Base-by-base conservation (phyloP, 2,888 invertebrate species). In the Caenorhabditis sp. region DNA sequence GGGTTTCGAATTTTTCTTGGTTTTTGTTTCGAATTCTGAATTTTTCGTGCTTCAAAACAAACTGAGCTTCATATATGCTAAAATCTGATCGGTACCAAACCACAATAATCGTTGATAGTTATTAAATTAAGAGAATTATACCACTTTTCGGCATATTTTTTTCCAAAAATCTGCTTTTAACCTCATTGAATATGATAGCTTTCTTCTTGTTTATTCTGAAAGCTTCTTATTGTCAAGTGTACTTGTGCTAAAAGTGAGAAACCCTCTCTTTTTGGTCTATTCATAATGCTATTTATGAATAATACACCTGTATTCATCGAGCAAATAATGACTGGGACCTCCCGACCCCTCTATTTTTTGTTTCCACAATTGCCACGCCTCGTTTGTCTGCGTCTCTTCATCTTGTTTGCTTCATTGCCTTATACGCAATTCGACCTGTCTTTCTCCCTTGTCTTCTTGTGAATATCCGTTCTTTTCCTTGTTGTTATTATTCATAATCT, bases 321-420 rank as follows among this genome's bases (percentile, higher is more conserved):
- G 43, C 43, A 43, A 43, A 43, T 43, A 43, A 43, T 43, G 43
- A 43, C 43, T 43, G 43, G 43, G 43, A 43, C 43, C 43, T 43
- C 14, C 3, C 14, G 12, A 10, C 17, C 43, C 17, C 10, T 10
- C 14, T 43, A 2, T 14, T 14, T 43, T 14, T 43, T 43, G 2
- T 43, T 3, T 43, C 17, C 17, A 43, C 43, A 43, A 21, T 57
- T 14, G 43, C 63, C 66, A 63, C 70, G 66, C 70, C 70, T 70
- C 66, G 62, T 67, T 67, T 70, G 63, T 49, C 52, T 63, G 59
- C 66, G 66, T 70, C 63, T 52, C 59, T 20, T 56, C 58, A 26
- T 8, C 56, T 38, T 52, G 59, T 53, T 25, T 66, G 50, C 58
- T 50, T 65, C n/a, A n/a, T 70, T 66, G 59, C 58, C 69, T 49